Conservation (phyloP, 1,140 invertebrate species). For the Drosophila nasuta region DNA sequence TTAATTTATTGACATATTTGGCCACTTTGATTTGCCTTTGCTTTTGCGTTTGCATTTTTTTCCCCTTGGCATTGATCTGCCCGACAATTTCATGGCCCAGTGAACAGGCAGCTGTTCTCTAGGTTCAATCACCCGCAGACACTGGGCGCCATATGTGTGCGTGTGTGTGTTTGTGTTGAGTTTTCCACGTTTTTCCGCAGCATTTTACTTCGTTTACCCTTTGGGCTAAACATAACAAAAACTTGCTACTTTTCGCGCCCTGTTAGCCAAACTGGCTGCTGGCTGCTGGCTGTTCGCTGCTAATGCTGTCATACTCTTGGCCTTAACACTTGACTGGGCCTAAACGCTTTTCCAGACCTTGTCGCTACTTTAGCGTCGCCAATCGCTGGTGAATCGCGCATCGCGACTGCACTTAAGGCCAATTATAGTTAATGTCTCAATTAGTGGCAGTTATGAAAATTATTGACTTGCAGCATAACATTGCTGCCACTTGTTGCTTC, state of each 20-base stretch:
- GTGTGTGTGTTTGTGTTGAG: conserved; percentile 19
- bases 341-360: conserved; percentile 31
- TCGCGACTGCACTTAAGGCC: conserved; percentile 62
- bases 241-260: conserved; percentile 34
- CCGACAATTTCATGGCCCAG: conserved; percentile 65
- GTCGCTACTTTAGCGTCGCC: conserved; percentile 7
- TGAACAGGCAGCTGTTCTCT: conserved; percentile 51
- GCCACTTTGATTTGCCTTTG: conserved; percentile 63
- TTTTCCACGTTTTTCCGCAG: conserved; percentile 20
- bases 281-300: conserved; percentile 2
- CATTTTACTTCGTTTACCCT: conserved; percentile 21
- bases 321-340: conserved; percentile 71
- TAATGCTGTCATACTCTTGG: conserved; percentile 18
- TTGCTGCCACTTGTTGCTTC: neutral
- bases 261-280: conserved; percentile 48
- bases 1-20: conserved; percentile 78
- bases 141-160: conserved; percentile 33
- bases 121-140: conserved; percentile 53
- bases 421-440: conserved; percentile 81
- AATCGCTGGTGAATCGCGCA: neutral
- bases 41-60: conserved; percentile 46
- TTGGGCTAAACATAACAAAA: conserved; percentile 24
- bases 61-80: neutral
- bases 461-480: conserved; percentile 64
- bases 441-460: conserved; percentile 81